These are phyloP conservation scores for Rostratula benghalensis DNA, from an alignment of 2,113 vertebrate genomes.

Conservation along the genomic window DNA sequence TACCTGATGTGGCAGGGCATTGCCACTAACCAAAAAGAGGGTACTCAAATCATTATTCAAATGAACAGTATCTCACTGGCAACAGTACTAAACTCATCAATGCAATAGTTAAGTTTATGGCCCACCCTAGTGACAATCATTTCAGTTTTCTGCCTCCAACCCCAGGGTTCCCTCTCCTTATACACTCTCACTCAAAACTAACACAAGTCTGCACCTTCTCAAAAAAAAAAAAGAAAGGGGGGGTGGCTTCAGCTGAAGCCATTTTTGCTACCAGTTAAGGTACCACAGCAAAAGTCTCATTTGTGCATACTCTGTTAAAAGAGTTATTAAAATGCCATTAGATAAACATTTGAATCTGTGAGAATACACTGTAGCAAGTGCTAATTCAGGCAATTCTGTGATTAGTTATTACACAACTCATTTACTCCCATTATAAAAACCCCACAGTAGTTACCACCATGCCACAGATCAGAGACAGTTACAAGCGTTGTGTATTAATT, in stretches of 20 bases:
- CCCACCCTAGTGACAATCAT: neutral
- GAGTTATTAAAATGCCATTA: neutral
- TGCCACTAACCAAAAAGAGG: neutral
- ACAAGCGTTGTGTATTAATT: neutral
- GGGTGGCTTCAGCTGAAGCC: neutral
- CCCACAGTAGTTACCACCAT: neutral
- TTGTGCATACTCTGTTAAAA: neutral
- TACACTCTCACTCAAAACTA: neutral
- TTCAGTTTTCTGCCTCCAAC: neutral
- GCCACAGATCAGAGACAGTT: neutral
- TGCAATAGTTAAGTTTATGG: neutral
- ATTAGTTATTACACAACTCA: neutral
- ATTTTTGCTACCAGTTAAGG: neutral
- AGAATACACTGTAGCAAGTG: neutral
- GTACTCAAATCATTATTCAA: neutral
- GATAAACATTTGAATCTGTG: neutral
- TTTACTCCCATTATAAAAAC: neutral
- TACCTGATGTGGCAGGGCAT: neutral
- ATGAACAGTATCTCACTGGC: neutral
- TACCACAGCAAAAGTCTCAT: neutral
- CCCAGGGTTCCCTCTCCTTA: neutral
- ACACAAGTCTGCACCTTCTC: neutral
- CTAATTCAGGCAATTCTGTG: neutral
- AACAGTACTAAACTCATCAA: neutral
- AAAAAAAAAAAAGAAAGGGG: neutral